These are phyloP conservation scores for Plemyria rubiginata DNA, from an alignment of 2,888 invertebrate genomes.

Conservation along the genomic window DNA sequence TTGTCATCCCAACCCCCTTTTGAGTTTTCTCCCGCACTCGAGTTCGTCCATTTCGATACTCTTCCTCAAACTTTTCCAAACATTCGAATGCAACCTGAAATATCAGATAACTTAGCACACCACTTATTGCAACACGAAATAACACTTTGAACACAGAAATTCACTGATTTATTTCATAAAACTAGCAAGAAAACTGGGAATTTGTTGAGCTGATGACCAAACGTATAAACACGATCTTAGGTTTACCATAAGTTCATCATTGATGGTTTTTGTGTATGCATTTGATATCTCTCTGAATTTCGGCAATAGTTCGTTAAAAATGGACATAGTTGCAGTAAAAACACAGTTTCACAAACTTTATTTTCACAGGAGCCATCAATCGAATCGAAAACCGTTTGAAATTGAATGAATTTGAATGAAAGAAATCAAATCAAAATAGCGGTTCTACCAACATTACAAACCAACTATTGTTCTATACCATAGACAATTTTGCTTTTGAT, in stretches of 20 bases:
- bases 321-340: conserved; percentile 69
- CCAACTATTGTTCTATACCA: conserved; percentile 4
- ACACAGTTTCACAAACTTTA: conserved; percentile 61
- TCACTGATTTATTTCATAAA: conserved; percentile 1
- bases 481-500: conserved; percentile 9
- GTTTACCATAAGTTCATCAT: conserved; percentile 72
- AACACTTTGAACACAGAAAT: conserved; percentile 10
- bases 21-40: conserved; percentile 58
- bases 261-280: conserved; percentile 56
- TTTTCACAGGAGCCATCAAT: conserved; percentile 67
- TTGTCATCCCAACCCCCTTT: conserved; percentile 61
- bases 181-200: conserved; percentile 20
- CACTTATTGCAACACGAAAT: conserved; percentile 18
- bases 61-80: conserved; percentile 71
- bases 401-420: too few species aligned
- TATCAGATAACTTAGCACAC: conserved; percentile 38
- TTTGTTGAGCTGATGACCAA: conserved; percentile 8
- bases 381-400: conserved; percentile 79
- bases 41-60: conserved; percentile 59
- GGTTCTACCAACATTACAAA: conserved; percentile 53
- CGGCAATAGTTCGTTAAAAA: conserved; percentile 71
- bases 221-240: conserved; percentile 21
- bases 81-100: conserved; percentile 65
- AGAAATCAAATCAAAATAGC: conserved; percentile 24
- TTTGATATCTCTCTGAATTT: conserved; percentile 68